Base-by-base conservation (phyloP, 1,140 invertebrate species). In the Daktulosphaira vitifoliae region DNA sequence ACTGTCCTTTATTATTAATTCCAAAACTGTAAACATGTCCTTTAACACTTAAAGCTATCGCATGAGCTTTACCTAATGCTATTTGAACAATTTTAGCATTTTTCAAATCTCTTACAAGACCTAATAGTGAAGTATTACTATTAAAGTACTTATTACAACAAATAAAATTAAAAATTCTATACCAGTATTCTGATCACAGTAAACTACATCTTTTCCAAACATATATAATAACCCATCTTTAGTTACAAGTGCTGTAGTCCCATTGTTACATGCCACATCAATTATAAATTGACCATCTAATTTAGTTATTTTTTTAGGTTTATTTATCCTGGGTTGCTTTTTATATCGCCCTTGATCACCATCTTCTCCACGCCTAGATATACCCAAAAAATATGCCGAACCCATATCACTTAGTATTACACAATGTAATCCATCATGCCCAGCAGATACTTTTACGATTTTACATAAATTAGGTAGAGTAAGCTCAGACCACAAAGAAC, bases 1-100 rank as follows among this genome's bases (percentile, higher is more conserved):
- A 99, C 73, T 98, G 96, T 9, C 93, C 94, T 73, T 96, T 94
- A 73, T 98, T 98, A 75, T 98, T 98, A 59, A 98, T 89, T 1
- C 96, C 96, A 78, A 96, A 97, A 1, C 94, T 95, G 74, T 88
- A 97, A 1, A 98, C 82, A 69, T 89, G 85, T 0, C 96, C 96
- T 73, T 92, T 89, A 69, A 83, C 87, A 22, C 86, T 93, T 7
- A 98, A 77, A 0, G 84, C 89, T 2, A 94, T 86, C 51, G 88
- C 88, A 74, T 98, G 96, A 9, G 95, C 95, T 79, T 98, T 98
- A 11, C 96, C 96, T 50, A 98, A 78, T 0, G 90, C 86, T 9
- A 98, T 87, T 76, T 88, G 81, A 11, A 84, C 82, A n/a, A 95
- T 79, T 68, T 83, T 82, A 66, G 93, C 84, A 42, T 92, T 86